Conservation (phyloP, 2,797 vertebrate genomes). For the Leptoclinus maculatus region DNA sequence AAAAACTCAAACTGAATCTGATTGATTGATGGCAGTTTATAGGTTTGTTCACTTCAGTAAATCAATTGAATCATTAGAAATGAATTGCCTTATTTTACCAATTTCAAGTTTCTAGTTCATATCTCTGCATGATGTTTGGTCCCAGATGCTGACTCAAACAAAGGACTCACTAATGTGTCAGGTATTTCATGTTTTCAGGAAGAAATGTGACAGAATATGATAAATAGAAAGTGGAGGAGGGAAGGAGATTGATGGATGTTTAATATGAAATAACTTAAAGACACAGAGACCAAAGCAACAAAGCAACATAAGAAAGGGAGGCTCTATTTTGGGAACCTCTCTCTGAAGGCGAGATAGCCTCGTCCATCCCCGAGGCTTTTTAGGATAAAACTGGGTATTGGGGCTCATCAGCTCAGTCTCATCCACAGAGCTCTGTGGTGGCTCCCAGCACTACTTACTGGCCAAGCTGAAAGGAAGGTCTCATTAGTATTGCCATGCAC, state of each 20-base stretch:
- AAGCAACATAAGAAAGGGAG: conserved; percentile 5
- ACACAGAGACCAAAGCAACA: conserved; percentile 6
- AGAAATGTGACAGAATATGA: conserved; percentile 16
- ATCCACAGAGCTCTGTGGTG: conserved; percentile 23
- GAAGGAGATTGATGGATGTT: conserved; percentile 19
- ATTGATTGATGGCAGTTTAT: background rate
- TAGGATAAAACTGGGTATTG: conserved; percentile 25
- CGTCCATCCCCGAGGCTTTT: conserved; percentile 23
- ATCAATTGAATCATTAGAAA: background rate
- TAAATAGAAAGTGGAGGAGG: conserved; percentile 7
- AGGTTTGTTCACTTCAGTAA: background rate
- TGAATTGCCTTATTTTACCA: background rate
- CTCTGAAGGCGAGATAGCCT: background rate
- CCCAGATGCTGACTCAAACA: conserved; percentile 23
- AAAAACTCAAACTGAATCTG: background rate
- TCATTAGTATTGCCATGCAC: conserved; percentile 52
- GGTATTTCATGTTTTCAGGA: conserved; percentile 21
- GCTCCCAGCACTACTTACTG: conserved; percentile 44
- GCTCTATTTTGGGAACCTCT: conserved; percentile 16
- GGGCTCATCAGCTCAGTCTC: conserved; percentile 5
- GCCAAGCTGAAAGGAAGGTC: conserved; percentile 22
- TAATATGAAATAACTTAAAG: conserved; percentile 17
- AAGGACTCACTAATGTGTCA: conserved; percentile 39
- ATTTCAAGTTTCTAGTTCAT: background rate
- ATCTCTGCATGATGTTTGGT: background rate